These are phyloP conservation scores for Synanthedon andrenaeformis DNA, from an alignment of 2,888 invertebrate genomes.

Conservation along the genomic window DNA sequence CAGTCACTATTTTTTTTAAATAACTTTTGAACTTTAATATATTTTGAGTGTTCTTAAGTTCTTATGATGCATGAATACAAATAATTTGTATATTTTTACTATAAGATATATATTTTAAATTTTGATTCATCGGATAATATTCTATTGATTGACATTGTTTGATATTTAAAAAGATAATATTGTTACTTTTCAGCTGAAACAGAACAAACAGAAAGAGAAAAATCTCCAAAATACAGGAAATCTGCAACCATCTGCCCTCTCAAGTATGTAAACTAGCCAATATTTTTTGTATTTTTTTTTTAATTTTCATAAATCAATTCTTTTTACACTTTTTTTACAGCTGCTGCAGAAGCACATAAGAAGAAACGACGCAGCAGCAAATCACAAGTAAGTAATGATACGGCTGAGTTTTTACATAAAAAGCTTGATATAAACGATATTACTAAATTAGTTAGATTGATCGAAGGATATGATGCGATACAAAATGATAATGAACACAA, in stretches of 20 bases:
- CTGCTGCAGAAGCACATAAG: conserved; percentile 44
- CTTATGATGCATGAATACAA: not conserved
- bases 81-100: not conserved
- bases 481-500: conserved; percentile 15
- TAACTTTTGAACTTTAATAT: not conserved
- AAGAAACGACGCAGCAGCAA: conserved; percentile 48
- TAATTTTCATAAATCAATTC: not conserved
- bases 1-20: too few species aligned
- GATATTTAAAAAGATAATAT: too few species aligned
- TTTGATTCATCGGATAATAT: too few species aligned
- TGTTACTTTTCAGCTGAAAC: conserved; percentile 38
- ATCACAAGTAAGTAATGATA: conserved; percentile 58
- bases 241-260: conserved; percentile 39
- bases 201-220: conserved; percentile 49
- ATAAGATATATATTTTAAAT: conserved; percentile 7
- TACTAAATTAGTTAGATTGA: conserved; percentile 45
- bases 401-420: conserved; percentile 47
- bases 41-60: not conserved
- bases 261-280: conserved; percentile 35
- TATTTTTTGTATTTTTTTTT: not conserved
- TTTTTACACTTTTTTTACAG: conserved; percentile 19
- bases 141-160: too few species aligned
- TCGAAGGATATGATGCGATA: conserved; percentile 47
- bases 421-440: conserved; percentile 52
- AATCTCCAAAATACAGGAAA: conserved; percentile 35